phyloP scores from a whole-genome alignment of 2,113 vertebrate genomes.

The Triplophysa dalaica region DNA sequence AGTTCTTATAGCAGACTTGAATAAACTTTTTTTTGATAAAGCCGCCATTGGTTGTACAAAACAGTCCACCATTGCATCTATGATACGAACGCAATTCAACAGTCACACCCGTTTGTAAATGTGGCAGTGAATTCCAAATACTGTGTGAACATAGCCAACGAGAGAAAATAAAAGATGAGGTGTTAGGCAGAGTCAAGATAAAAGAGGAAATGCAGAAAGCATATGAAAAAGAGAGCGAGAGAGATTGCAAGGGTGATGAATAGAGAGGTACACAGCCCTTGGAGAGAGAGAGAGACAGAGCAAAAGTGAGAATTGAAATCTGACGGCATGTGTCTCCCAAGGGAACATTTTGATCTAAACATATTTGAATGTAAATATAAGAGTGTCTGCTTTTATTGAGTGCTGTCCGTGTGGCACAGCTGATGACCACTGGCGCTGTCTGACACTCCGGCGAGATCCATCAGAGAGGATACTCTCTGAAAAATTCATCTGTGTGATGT shows the following conservation, averaged over 20 bases:
- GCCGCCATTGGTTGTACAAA: no score
- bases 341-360: constrained; percentile 65
- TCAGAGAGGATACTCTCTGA: constrained; percentile 20
- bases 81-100: no score
- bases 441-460: constrained; percentile 36
- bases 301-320: constrained; percentile 54
- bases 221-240: constrained; percentile 39
- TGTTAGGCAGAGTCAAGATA: not conserved
- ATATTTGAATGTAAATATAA: constrained; percentile 69
- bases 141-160: not conserved
- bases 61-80: no score
- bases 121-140: not conserved
- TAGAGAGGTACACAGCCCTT: constrained; percentile 38
- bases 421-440: constrained; percentile 57
- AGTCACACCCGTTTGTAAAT: no score
- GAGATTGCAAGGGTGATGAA: constrained; percentile 1
- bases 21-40: no score
- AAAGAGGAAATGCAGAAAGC: not conserved
- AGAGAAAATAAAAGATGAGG: not conserved
- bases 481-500: constrained; percentile 30
- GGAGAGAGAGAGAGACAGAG: constrained; percentile 27
- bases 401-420: constrained; percentile 53
- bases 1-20: no score
- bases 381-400: constrained; percentile 61
- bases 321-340: constrained; percentile 65